Percentiles rank a stretch among this genome's conserved stretches.
Evolutionary conservation across 1,140 invertebrate species (phyloP).

Genomic region (Cyphomyrmex costatus): DNA sequence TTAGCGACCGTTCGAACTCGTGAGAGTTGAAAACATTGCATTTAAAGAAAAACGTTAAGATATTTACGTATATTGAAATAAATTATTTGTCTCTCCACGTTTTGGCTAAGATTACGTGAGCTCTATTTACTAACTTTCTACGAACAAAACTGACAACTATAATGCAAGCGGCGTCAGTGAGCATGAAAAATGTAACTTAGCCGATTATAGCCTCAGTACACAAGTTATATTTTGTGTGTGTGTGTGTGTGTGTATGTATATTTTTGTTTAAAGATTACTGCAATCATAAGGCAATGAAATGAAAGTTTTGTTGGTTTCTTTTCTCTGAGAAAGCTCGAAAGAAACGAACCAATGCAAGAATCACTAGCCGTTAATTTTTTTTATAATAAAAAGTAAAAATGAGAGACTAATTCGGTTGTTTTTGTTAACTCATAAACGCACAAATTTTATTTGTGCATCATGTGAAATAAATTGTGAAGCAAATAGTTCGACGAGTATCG

Average conservation of each 20-base stretch:
- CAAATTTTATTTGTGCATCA: constrained; percentile 7
- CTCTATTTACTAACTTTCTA: constrained; percentile 35
- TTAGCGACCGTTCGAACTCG: not conserved
- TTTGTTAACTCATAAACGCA: not conserved
- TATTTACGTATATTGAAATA: not conserved
- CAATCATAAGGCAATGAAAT: constrained; percentile 1
- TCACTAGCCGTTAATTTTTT: not conserved
- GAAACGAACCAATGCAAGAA: not conserved
- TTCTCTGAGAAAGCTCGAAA: not conserved
- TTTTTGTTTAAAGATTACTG: constrained; percentile 9
- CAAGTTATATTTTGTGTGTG: not conserved
- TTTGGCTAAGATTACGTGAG: not conserved
- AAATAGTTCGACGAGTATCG: constrained; percentile 19
- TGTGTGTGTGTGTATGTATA: no score
- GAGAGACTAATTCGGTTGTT: not conserved
- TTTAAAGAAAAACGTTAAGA: not conserved
- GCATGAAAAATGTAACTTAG: constrained; percentile 53
- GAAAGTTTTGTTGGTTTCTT: not conserved
- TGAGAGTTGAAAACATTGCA: not conserved
- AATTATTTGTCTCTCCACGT: not conserved
- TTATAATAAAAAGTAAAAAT: not conserved
- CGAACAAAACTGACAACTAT: constrained; percentile 4
- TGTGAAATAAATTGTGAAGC: constrained; percentile 14
- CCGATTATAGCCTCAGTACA: constrained; percentile 7
- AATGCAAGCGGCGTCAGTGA: constrained; percentile 35